Evolutionary conservation across 2,888 invertebrate genomes (phyloP), one percentile per base, ranked within the genome.

Genomic region (Rhagonycha lutea): DNA sequence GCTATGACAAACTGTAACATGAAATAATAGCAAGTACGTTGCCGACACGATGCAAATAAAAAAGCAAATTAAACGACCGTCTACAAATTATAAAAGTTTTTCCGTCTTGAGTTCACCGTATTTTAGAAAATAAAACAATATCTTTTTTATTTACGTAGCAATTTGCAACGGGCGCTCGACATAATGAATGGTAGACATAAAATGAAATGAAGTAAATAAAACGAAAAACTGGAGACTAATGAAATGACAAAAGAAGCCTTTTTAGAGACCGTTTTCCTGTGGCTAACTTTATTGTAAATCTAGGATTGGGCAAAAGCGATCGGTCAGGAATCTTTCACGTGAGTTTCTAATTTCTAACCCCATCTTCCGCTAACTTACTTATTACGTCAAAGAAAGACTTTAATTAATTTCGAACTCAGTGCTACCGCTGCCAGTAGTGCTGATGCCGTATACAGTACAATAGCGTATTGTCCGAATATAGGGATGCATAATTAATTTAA

Each of bases 401-500:
- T 14, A 18, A 24, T 63, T 75, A 75, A 75, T 72, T 72, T 70
- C 69, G 63, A 68, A 63, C 68, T 62, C 77, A 29, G 61, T 70
- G 75, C 69, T 81, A 81, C 80, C 73, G 75, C 69, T 81, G 81
- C 80, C 80, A 74, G 76, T 73, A 74, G 76, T 73, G 78, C 80
- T 81, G 80, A 81, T 79, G 18, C 80, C 76, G 79, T 79, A 32
- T 80, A 77, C 75, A 77, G 73, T 77, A 82, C 82, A 82, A 82
- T 82, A 81, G 81, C 12, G 80, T 80, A 82, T 82, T 82, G 82
- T 82, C 82, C 82, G 81, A 81, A 81, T 78, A 74, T 79, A 81
- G 82, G 79, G 82, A 79, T 81, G 81, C 80, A 82, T 82, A 82
- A 82, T 82, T 82, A 82, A 82, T 82, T 82, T 79, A 81, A 81